Evolutionary conservation across 2,888 invertebrate genomes (phyloP).

Genomic region (Malthinus seriepunctatus): DNA sequence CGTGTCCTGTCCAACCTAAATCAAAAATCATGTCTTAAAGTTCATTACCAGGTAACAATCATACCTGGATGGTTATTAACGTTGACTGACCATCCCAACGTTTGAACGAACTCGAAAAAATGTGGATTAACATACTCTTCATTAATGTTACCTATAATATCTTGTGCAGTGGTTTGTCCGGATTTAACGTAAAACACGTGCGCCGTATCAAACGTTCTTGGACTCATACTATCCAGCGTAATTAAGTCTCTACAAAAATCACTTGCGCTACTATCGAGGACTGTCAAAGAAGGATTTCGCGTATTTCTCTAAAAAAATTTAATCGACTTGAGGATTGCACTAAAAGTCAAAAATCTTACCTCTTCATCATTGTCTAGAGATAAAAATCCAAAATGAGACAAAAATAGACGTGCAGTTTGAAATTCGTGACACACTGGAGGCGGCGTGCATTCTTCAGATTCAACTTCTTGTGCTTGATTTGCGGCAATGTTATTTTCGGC

Average conservation of each 20-base stretch:
- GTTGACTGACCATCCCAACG: slow-evolving; percentile 87
- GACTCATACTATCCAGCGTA: slow-evolving; percentile 81
- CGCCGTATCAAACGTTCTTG: slow-evolving; percentile 87
- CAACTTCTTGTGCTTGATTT: slow-evolving; percentile 43
- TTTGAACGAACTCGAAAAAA: slow-evolving; percentile 64
- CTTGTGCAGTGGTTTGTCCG: slow-evolving; percentile 75
- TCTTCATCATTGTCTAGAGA: slow-evolving; percentile 60
- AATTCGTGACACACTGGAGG: slow-evolving; percentile 88
- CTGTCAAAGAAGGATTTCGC: slow-evolving; percentile 63
- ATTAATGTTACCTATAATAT: slow-evolving; percentile 78
- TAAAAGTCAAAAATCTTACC: slow-evolving; percentile 37
- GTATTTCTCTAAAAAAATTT: slow-evolving; percentile 45
- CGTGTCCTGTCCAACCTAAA: slow-evolving; percentile 84
- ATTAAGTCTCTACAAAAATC: slow-evolving; percentile 82
- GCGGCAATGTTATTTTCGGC: slow-evolving; percentile 45
- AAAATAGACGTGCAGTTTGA: slow-evolving; percentile 91
- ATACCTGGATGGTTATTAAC: slow-evolving; percentile 82
- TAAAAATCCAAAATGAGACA: slow-evolving; percentile 94
- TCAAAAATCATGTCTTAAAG: slow-evolving; percentile 1
- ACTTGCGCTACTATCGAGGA: slow-evolving; percentile 69
- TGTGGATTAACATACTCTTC: slow-evolving; percentile 56
- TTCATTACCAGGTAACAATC: not conserved
- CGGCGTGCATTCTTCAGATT: slow-evolving; percentile 75
- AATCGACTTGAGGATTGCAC: not conserved
- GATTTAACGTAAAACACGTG: slow-evolving; percentile 93